Evolutionary conservation across 2,888 invertebrate genomes (phyloP), one percentile per base, ranked within the genome.

Genomic region (Nineta flava): DNA sequence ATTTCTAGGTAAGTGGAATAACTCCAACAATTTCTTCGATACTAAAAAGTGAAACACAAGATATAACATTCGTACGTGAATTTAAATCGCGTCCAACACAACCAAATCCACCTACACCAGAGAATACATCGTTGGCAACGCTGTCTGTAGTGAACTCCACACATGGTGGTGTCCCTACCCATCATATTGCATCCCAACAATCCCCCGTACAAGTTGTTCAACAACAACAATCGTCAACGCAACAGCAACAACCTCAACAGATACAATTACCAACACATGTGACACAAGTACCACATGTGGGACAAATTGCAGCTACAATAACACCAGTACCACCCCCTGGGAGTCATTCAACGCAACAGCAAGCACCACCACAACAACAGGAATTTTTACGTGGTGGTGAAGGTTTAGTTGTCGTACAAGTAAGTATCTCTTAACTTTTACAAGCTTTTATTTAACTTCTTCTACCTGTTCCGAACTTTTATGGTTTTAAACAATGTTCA

Each of bases 391-490:
- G 57, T 35, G 56, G 57, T 34, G 56, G 65, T 31, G 80, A 81
- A 56, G 81, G 80, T 54, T 66, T 83, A 45, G 79, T 82, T 51
- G 73, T 83, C 48, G 67, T 76, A 60, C 76, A 76, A 60, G 74
- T 75, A 49, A 62, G 62, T 46, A 26, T 10, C 26, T 17, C 5
- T 21, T 21, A 19, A 45, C 9, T 17, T 9, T 17, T 45, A 13
- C n/a, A n/a, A n/a, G n/a, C n/a, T n/a, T n/a, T n/a, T n/a, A n/a
- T n/a, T n/a, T n/a, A n/a, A n/a, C n/a, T 17, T 45, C 19, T 17
- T 43, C 3, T 13, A 16, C 12, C 15, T 43, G 12, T n/a, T n/a
- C n/a, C n/a, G n/a, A n/a, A n/a, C n/a, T n/a, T n/a, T n/a, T n/a
- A n/a, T n/a, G n/a, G n/a, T n/a, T n/a, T 9, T 32, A 32, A 32